These are phyloP conservation scores for Micronycteris hirsuta DNA, from an alignment of 2,113 vertebrate species.

Conservation along the genomic window DNA sequence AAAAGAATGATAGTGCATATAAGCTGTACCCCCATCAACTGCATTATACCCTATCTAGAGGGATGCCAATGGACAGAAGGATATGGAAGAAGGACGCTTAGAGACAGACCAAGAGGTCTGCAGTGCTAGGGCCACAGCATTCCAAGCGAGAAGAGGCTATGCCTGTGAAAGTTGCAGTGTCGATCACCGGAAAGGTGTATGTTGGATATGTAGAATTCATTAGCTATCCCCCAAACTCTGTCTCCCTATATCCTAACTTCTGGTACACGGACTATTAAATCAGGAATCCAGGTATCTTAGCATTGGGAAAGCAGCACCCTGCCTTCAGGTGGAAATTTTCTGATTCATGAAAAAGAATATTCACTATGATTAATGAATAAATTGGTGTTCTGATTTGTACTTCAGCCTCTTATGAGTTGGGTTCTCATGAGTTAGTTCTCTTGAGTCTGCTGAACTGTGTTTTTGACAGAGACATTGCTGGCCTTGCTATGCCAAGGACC, in stretches of 20 bases:
- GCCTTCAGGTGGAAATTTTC: not conserved
- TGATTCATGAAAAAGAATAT: constrained; percentile 1
- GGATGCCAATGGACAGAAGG: not conserved
- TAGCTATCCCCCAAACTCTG: not conserved
- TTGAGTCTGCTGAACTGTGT: constrained; percentile 7
- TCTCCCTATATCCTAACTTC: not conserved
- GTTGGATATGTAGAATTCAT: not conserved
- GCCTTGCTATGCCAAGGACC: not conserved
- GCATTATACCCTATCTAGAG: not conserved
- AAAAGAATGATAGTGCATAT: not conserved
- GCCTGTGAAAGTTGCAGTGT: not conserved
- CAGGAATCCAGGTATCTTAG: not conserved
- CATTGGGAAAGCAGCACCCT: not conserved
- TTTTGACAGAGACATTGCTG: not conserved
- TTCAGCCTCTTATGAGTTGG: not conserved
- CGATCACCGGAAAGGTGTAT: not conserved
- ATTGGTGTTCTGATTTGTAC: not conserved
- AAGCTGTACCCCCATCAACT: not conserved
- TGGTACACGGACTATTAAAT: not conserved
- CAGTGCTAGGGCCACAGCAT: not conserved
- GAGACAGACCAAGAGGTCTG: not conserved
- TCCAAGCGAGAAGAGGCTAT: not conserved
- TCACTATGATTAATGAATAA: constrained; percentile 4
- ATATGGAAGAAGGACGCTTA: not conserved
- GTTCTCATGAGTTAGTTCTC: not conserved